Conservation (phyloP, 2,113 vertebrate genomes). For the Cavia aperea region DNA sequence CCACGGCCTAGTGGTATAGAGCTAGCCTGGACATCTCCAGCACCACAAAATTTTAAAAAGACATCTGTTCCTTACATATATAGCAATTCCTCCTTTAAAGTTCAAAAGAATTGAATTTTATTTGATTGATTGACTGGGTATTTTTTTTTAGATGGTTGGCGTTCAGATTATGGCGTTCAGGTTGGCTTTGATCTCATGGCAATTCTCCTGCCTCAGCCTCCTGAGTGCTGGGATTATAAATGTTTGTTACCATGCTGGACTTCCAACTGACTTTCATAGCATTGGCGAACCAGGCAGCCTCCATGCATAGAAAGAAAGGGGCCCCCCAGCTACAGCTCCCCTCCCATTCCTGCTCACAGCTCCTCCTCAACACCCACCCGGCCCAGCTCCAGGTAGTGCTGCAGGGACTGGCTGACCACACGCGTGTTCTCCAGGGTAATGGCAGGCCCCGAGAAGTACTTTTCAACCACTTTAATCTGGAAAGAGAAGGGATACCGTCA, state of each 20-base stretch:
- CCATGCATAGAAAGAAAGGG: too few relatives aligned
- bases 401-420: constrained; percentile 95
- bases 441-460: constrained; percentile 98
- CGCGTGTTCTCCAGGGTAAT: constrained; percentile 97
- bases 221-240: background rate
- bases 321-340: too few relatives aligned
- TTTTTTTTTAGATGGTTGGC: background rate
- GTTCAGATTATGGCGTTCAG: background rate
- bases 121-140: background rate
- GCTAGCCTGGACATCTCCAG: too few relatives aligned
- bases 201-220: background rate
- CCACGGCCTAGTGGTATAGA: too few relatives aligned
- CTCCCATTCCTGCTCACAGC: background rate
- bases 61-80: background rate
- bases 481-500: constrained; percentile 43
- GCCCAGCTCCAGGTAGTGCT: constrained; percentile 95
- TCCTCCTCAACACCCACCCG: constrained; percentile 79
- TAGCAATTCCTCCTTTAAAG: background rate
- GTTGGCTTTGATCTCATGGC: background rate
- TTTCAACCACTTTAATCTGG: constrained; percentile 95
- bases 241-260: background rate
- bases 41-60: background rate
- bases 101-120: background rate
- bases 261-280: background rate
- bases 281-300: background rate